Evolutionary conservation across 2,797 vertebrate genomes (phyloP), one percentile per base, ranked within the genome.

Genomic region (Danio choprae): DNA sequence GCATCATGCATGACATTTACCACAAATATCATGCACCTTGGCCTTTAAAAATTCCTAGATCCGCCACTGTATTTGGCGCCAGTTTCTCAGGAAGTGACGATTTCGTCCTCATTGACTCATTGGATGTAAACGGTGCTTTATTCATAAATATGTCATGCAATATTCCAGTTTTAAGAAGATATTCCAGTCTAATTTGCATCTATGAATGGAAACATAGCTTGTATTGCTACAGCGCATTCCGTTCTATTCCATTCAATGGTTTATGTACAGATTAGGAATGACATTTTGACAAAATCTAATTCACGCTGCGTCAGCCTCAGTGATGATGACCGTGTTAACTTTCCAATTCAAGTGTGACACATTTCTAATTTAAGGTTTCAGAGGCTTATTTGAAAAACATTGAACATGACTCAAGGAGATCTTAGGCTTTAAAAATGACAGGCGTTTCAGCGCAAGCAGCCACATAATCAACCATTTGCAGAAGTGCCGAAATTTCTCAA

Each of bases 361-460:
- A 83, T 72, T 72, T 78, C 70, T 78, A 82, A 74, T 64, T 64
- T 7, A 63, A 10, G 44, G 40, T 77, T 74, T n/a, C 56, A 59
- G 51, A 53, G 65, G 62, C 76, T 74, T 82, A 73, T 6, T 7
- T 4, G 29, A 64, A 83, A 75, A 79, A 41, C 55, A 68, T 48
- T 72, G 53, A 88, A 86, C 89, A 86, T 88, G 88, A 90, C 84
- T 91, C 85, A 88, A 86, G 88, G 87, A 90, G 88, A 63, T 44
- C 7, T 59, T 92, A 85, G 91, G 90, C 89, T 88, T 74, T 62
- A 74, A 71, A 86, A 83, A 73, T 83, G 64, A 60, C 79, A 63
- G 81, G 82, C 22, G 68, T 79, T 82, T 82, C 22, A 20, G 79
- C 48, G 84, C 20, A 38, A 13, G 50, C 51, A 38, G 20, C 6